These are phyloP conservation scores for Marcusenius ussheri DNA, from an alignment of 2,113 vertebrate species.

Conservation along the genomic window DNA sequence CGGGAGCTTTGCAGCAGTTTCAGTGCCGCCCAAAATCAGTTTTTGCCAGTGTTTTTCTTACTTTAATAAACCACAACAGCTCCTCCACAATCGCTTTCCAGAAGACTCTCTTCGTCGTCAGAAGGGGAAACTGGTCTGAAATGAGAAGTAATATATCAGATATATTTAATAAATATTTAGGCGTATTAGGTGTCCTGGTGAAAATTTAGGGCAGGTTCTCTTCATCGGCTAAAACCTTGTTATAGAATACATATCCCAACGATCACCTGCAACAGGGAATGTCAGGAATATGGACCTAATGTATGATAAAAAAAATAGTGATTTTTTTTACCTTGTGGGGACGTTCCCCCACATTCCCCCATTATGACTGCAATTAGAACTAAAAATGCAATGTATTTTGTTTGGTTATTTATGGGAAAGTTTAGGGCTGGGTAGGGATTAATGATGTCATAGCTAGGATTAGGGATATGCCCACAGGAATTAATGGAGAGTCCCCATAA, in stretches of 20 bases:
- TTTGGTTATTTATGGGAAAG: too few relatives aligned
- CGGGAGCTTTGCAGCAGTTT: neutral
- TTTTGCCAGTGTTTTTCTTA: conserved; percentile 35
- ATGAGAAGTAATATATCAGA: neutral
- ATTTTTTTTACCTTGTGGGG: too few relatives aligned
- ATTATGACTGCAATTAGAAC: too few relatives aligned
- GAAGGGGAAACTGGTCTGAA: conserved; percentile 83
- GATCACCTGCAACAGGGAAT: neutral
- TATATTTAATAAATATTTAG: neutral
- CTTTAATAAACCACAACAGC: conserved; percentile 95
- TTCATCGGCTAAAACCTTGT: neutral
- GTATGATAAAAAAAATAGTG: too few relatives aligned
- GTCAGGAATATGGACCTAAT: neutral
- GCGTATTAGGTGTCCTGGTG: neutral
- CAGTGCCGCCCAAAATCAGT: neutral
- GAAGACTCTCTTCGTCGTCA: conserved; percentile 90
- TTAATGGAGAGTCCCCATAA: too few relatives aligned
- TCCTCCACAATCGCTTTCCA: conserved; percentile 94
- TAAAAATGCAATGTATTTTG: too few relatives aligned
- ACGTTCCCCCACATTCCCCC: too few relatives aligned
- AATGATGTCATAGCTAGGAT: too few relatives aligned
- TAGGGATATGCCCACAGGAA: too few relatives aligned
- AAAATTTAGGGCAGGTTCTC: neutral
- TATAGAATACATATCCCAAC: neutral
- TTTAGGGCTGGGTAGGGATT: too few relatives aligned